Evolutionary conservation across 2,888 invertebrate genomes (phyloP).

Genomic region (Thera obeliscata): DNA sequence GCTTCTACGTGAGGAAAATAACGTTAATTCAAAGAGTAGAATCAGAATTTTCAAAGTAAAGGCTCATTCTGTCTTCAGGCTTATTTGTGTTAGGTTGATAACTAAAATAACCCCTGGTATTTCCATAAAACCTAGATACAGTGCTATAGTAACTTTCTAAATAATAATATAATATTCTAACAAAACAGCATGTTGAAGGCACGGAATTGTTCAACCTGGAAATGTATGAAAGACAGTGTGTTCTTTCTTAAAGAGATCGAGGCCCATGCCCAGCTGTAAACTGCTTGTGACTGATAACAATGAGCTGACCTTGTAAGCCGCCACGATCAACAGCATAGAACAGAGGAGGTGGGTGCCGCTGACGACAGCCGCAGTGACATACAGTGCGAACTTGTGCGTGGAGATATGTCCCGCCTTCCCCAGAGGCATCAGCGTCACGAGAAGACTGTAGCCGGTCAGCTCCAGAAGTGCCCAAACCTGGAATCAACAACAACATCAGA

Average conservation of each 20-base stretch:
- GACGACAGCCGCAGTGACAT: conserved; percentile 64
- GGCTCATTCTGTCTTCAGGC: too few relatives aligned
- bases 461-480: conserved; percentile 74
- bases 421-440: conserved; percentile 70
- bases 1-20: conserved; percentile 52
- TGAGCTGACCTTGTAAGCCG: conserved; percentile 63
- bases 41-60: too few relatives aligned
- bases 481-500: conserved; percentile 3
- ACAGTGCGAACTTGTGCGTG: conserved; percentile 59
- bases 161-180: too few relatives aligned
- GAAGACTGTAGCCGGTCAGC: conserved; percentile 60
- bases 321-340: conserved; percentile 68
- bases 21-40: background rate
- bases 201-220: too few relatives aligned
- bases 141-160: too few relatives aligned
- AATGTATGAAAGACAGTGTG: too few relatives aligned
- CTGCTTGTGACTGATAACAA: background rate
- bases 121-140: too few relatives aligned
- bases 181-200: too few relatives aligned
- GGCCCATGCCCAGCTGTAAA: too few relatives aligned
- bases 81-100: too few relatives aligned
- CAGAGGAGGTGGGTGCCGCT: conserved; percentile 66
- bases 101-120: too few relatives aligned
- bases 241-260: too few relatives aligned
- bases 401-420: conserved; percentile 61